Percentiles rank a stretch among this genome's conserved stretches.
phyloP scores from a whole-genome alignment of 2,113 vertebrate species.

The Nothobranchius furzeri region DNA sequence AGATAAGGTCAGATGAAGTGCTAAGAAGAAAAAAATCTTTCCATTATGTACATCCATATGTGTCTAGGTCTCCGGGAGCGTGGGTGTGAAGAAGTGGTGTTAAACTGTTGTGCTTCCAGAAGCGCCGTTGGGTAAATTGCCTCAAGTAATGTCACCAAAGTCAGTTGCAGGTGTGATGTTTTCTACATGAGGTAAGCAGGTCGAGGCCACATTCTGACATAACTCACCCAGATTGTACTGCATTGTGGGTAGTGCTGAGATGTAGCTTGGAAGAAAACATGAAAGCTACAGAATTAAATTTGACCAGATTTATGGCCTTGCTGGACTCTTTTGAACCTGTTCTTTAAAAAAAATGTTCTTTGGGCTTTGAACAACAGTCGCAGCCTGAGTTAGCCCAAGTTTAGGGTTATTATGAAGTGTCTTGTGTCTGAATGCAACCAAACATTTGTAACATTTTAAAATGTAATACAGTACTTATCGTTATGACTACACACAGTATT shows the following conservation, averaged over 20 bases:
- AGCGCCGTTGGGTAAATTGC: not conserved
- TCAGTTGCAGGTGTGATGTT: not conserved
- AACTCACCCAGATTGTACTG: not conserved
- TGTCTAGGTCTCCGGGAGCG: not conserved
- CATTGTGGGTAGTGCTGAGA: not conserved
- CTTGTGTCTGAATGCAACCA: too few relatives aligned
- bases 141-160: not conserved
- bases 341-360: not conserved
- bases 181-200: not conserved
- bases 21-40: not conserved
- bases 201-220: not conserved
- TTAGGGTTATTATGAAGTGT: too few relatives aligned
- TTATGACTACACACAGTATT: too few relatives aligned
- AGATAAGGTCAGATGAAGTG: constrained; percentile 1
- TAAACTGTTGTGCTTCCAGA: not conserved
- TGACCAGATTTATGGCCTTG: not conserved
- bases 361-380: too few relatives aligned
- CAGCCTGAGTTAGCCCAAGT: too few relatives aligned
- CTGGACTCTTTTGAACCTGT: not conserved
- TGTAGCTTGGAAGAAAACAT: not conserved
- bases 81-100: not conserved
- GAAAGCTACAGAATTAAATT: not conserved
- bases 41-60: not conserved
- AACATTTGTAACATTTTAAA: too few relatives aligned
- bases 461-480: too few relatives aligned